Percentiles rank a stretch among this genome's conserved stretches.
These are phyloP conservation scores for Capitella teleta DNA, from an alignment of 1,140 invertebrate species.

Conservation along the genomic window DNA sequence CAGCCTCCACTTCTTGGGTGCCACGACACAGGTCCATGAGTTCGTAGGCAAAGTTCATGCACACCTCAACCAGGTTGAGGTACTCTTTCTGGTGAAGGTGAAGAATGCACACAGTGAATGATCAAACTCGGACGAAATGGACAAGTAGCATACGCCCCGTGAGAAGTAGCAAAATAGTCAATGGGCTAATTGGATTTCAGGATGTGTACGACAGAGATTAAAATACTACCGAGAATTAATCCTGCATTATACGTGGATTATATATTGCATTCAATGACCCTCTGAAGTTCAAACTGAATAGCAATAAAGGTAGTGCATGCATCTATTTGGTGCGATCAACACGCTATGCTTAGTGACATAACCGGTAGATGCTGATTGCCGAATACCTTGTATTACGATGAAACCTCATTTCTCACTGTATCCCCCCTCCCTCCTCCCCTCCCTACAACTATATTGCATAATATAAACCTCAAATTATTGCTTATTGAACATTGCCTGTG, in stretches of 20 bases:
- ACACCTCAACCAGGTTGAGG: constrained; percentile 3
- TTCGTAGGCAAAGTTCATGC: constrained; percentile 13
- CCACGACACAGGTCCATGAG: constrained; percentile 12
- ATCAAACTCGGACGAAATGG: neutral
- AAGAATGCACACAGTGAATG: neutral
- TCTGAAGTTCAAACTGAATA: neutral
- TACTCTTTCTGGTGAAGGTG: constrained; percentile 9
- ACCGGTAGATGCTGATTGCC: too few species aligned
- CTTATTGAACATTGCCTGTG: too few species aligned
- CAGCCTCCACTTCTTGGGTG: constrained; percentile 13
- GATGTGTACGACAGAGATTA: neutral
- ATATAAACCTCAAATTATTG: too few species aligned
- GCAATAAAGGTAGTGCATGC: neutral
- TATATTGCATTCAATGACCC: neutral
- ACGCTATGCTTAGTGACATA: too few species aligned
- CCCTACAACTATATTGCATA: too few species aligned
- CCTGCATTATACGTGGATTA: neutral
- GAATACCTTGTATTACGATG: too few species aligned
- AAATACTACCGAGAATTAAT: neutral
- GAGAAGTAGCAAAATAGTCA: too few species aligned
- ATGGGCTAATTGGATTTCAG: neutral
- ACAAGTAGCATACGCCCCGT: too few species aligned
- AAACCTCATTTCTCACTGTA: too few species aligned
- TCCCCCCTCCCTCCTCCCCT: too few species aligned
- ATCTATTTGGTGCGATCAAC: too few species aligned